Percentiles rank a stretch among this genome's conserved stretches.
phyloP scores from a whole-genome alignment of 2,113 vertebrate genomes.

The Syngnathoides biaculeatus region DNA sequence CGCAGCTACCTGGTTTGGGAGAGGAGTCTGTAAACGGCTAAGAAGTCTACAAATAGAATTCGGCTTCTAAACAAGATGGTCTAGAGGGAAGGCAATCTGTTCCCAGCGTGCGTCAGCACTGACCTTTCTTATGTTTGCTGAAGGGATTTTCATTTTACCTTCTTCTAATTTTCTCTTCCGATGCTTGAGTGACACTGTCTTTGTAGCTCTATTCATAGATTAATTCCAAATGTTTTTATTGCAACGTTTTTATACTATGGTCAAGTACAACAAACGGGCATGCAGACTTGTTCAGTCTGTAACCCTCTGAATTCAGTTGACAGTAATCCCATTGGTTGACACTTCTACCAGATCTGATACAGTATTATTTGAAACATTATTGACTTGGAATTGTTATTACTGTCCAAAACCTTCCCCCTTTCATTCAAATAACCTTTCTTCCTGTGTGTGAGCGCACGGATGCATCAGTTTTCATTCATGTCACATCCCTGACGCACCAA shows the following conservation, averaged over 20 bases:
- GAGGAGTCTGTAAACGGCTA: slow-evolving; percentile 68
- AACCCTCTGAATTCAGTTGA: background rate
- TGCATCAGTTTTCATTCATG: slow-evolving; percentile 5
- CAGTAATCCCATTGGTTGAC: background rate
- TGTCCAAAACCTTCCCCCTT: background rate
- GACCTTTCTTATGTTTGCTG: slow-evolving; percentile 76
- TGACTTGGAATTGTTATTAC: background rate
- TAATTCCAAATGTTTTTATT: background rate
- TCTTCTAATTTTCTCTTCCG: slow-evolving; percentile 44
- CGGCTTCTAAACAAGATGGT: slow-evolving; percentile 65
- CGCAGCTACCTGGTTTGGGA: slow-evolving; percentile 60
- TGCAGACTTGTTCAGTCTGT: background rate
- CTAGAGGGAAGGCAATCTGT: slow-evolving; percentile 52
- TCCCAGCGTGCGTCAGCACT: slow-evolving; percentile 72
- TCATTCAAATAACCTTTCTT: slow-evolving; percentile 21
- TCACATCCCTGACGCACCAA: background rate
- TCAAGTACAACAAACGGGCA: background rate
- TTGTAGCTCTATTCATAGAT: background rate
- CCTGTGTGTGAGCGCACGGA: slow-evolving; percentile 7
- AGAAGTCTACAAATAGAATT: slow-evolving; percentile 71
- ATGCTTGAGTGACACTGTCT: slow-evolving; percentile 31
- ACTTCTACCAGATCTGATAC: background rate
- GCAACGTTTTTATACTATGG: background rate
- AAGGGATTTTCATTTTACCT: slow-evolving; percentile 73
- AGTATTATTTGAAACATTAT: background rate